phyloP scores from a whole-genome alignment of 2,888 invertebrate genomes.

The Amphipoea lucens region DNA sequence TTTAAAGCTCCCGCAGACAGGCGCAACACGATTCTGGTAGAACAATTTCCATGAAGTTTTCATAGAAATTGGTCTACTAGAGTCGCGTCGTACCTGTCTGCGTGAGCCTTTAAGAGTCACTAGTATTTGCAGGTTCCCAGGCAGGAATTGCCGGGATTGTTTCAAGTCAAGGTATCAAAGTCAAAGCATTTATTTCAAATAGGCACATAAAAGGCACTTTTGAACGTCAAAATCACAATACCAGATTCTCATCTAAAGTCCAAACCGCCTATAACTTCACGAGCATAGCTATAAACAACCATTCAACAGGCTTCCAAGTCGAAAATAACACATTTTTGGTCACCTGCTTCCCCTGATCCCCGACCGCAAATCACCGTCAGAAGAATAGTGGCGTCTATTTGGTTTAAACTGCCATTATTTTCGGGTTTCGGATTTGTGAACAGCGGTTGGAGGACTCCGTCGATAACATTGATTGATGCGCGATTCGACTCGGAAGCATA shows the following conservation, averaged over 20 bases:
- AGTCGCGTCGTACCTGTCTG: neutral
- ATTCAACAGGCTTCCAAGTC: neutral
- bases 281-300: neutral
- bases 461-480: neutral
- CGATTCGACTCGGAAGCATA: neutral
- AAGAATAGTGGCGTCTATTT: neutral
- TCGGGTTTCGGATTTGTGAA: neutral
- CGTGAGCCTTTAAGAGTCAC: neutral
- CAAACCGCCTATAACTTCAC: neutral
- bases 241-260: neutral
- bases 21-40: neutral
- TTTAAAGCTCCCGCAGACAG: neutral
- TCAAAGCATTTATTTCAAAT: too few species aligned
- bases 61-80: neutral
- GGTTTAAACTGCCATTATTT: neutral
- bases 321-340: neutral
- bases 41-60: neutral
- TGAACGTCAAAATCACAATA: too few species aligned
- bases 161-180: neutral
- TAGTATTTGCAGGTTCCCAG: neutral
- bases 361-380: neutral
- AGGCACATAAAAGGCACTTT: too few species aligned
- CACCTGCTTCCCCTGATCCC: neutral
- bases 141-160: too few species aligned
- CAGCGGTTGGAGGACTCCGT: neutral